These are phyloP conservation scores for Brachionus angularis DNA, from an alignment of 1,140 invertebrate species.

Conservation along the genomic window DNA sequence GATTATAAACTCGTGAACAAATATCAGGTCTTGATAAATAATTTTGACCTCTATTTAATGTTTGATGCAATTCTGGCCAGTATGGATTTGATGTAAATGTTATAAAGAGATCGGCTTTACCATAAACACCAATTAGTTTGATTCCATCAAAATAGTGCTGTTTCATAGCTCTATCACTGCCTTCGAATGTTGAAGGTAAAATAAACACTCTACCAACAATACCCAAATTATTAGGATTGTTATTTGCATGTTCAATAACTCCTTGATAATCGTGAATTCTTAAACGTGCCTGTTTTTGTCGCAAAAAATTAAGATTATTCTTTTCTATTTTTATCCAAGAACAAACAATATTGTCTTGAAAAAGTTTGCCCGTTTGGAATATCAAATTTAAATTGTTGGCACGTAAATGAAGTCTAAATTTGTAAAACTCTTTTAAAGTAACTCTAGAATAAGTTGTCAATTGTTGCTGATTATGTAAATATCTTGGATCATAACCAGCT, in stretches of 20 bases:
- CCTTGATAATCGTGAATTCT: neutral
- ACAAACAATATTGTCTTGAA: slow-evolving; percentile 36
- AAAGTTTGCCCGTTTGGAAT: neutral
- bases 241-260: neutral
- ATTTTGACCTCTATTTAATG: slow-evolving; percentile 49
- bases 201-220: neutral
- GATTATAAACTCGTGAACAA: slow-evolving; percentile 58
- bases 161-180: slow-evolving; percentile 10
- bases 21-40: slow-evolving; percentile 56
- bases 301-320: slow-evolving; percentile 48
- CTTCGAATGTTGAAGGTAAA: slow-evolving; percentile 14
- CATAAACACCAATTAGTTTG: slow-evolving; percentile 45
- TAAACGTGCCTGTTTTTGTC: neutral
- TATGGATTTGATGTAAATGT: slow-evolving; percentile 51
- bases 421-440: slow-evolving; percentile 32
- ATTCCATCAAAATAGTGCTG: slow-evolving; percentile 45
- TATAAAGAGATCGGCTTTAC: slow-evolving; percentile 47
- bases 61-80: slow-evolving; percentile 53
- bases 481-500: too few species aligned
- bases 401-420: neutral
- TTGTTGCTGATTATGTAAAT: too few species aligned
- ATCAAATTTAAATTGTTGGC: neutral
- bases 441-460: too few species aligned
- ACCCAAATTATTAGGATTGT: neutral
- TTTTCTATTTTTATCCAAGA: slow-evolving; percentile 53